Evolutionary conservation across 2,113 vertebrate species (phyloP).

Genomic region (Myodes glareolus): DNA sequence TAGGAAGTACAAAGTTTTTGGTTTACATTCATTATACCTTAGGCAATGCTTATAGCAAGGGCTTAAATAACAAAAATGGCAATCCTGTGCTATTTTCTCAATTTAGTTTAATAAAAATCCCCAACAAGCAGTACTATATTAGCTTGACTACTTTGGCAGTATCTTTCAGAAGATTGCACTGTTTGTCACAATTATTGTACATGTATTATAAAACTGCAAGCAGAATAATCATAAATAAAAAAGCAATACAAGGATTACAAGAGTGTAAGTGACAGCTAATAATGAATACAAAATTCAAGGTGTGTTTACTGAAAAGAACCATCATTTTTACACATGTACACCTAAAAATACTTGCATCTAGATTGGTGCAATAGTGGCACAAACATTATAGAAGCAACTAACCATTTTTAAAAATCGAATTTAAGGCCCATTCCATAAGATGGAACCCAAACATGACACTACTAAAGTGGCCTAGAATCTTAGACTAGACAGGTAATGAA

Average conservation of each 20-base stretch:
- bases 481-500: neutral
- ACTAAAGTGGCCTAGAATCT: neutral
- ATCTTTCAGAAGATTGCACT: slow-evolving; percentile 46
- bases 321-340: slow-evolving; percentile 14
- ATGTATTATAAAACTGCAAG: slow-evolving; percentile 47
- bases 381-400: neutral
- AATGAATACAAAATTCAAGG: slow-evolving; percentile 53
- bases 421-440: neutral
- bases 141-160: slow-evolving; percentile 50
- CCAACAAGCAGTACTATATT: slow-evolving; percentile 53
- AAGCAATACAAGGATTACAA: neutral
- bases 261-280: slow-evolving; percentile 29
- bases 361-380: neutral
- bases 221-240: slow-evolving; percentile 48
- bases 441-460: neutral
- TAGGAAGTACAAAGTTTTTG: slow-evolving; percentile 53
- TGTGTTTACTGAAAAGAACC: slow-evolving; percentile 49
- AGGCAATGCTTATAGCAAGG: slow-evolving; percentile 34
- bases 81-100: slow-evolving; percentile 39
- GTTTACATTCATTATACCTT: slow-evolving; percentile 6
- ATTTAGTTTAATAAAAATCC: slow-evolving; percentile 45
- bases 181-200: slow-evolving; percentile 23
- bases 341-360: slow-evolving; percentile 40
- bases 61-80: neutral
- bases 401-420: neutral